These are phyloP conservation scores for Spodoptera frugiperda DNA, from an alignment of 1,140 invertebrate species.

Conservation along the genomic window DNA sequence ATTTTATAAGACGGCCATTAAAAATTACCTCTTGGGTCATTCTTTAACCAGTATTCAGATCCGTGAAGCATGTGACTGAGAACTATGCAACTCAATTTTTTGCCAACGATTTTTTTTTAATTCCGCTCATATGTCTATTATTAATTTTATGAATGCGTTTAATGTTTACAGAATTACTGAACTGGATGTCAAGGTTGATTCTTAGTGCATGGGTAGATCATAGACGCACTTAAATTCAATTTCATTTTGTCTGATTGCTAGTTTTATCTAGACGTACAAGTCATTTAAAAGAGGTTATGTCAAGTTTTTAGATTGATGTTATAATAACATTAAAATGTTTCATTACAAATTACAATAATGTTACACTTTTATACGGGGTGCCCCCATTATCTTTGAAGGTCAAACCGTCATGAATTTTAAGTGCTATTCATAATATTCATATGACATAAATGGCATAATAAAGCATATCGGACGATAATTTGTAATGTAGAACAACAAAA, in stretches of 20 bases:
- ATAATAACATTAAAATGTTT: neutral
- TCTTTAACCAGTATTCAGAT: neutral
- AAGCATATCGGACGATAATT: slow-evolving; percentile 2
- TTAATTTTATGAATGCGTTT: neutral
- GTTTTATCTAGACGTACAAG: too few relatives aligned
- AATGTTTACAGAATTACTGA: neutral
- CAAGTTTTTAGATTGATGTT: neutral
- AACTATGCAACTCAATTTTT: too few relatives aligned
- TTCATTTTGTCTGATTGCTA: too few relatives aligned
- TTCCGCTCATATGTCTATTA: too few relatives aligned
- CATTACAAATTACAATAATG: slow-evolving; percentile 16
- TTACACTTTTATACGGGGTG: neutral
- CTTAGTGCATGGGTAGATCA: slow-evolving; percentile 6
- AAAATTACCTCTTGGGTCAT: neutral
- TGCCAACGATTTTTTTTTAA: too few relatives aligned
- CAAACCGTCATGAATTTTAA: neutral
- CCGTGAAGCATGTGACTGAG: too few relatives aligned
- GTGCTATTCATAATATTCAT: slow-evolving; percentile 18
- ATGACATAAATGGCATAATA: slow-evolving; percentile 11
- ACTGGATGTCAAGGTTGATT: neutral
- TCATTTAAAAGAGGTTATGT: neutral
- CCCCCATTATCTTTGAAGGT: slow-evolving; percentile 6
- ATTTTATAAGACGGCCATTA: neutral
- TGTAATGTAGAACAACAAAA: neutral
- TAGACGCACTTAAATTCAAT: neutral